A percentile compares a stretch with the other conserved stretches of the same genome.
phyloP scores from a whole-genome alignment of 2,113 vertebrate species.

The Pygoscelis adeliae region DNA sequence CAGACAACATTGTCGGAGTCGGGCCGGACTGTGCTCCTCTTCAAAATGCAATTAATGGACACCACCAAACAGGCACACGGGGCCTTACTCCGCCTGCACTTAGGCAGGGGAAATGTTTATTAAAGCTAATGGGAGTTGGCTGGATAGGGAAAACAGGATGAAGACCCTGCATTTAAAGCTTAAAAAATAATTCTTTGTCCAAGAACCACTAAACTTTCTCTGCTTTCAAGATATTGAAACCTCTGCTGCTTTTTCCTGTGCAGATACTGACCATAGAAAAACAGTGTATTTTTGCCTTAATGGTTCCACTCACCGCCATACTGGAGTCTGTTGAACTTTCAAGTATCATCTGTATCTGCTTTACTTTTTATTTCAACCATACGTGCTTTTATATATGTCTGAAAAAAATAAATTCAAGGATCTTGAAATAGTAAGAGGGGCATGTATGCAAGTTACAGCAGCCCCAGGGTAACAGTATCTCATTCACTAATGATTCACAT shows the following conservation, averaged over 20 bases:
- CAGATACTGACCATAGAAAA: background rate
- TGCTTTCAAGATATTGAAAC: background rate
- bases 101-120: background rate
- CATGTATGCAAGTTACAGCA: conserved; percentile 33
- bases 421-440: conserved; percentile 35
- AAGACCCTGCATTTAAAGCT: background rate
- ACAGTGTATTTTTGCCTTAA: background rate
- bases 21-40: background rate
- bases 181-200: background rate
- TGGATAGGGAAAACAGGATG: background rate
- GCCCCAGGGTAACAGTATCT: conserved; percentile 27
- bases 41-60: background rate
- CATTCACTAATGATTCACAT: conserved; percentile 37
- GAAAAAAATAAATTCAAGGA: conserved; percentile 56
- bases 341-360: conserved; percentile 53
- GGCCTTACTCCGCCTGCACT: background rate
- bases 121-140: background rate
- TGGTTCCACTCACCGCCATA: background rate
- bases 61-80: background rate
- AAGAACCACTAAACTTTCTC: background rate
- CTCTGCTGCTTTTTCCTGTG: background rate
- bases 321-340: conserved; percentile 11
- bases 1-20: accelerated
- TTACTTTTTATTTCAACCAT: conserved; percentile 71
- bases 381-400: conserved; percentile 42